Percentiles rank a stretch among this genome's conserved stretches.
Conservation (phyloP, 2,113 vertebrate species). For the Procavia capensis region DNA sequence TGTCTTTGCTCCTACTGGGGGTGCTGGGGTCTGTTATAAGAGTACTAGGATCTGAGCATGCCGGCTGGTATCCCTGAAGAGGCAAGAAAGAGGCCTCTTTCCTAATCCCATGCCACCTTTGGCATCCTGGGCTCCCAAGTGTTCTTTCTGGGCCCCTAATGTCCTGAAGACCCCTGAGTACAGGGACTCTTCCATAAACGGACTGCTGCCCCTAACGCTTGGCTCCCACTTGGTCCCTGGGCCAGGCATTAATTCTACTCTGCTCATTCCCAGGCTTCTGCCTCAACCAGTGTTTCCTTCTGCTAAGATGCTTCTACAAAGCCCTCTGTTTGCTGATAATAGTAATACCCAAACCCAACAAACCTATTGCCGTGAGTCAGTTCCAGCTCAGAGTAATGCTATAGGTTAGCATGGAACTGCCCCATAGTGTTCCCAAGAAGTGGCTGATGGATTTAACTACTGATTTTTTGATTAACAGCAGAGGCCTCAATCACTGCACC, state of each 20-base stretch:
- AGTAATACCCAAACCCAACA: not conserved
- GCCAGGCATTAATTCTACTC: not conserved
- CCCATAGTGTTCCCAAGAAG: not conserved
- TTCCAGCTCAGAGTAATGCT: no score
- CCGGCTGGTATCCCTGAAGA: not conserved
- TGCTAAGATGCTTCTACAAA: not conserved
- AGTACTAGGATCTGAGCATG: not conserved
- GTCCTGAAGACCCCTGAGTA: not conserved
- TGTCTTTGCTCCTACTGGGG: not conserved
- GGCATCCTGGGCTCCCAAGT: not conserved
- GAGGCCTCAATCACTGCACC: no score
- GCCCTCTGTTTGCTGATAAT: not conserved
- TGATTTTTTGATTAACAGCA: not conserved
- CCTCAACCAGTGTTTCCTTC: not conserved
- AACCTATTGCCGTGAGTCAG: no score
- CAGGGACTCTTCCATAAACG: not conserved
- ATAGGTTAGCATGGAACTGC: not conserved
- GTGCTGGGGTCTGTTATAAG: not conserved
- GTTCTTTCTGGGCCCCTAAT: not conserved
- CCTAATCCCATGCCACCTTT: not conserved
- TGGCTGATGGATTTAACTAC: not conserved
- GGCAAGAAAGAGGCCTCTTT: not conserved
- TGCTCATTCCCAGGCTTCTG: not conserved
- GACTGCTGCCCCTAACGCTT: rapidly evolving
- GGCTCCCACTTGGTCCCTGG: not conserved